These are phyloP conservation scores for Pelecanus crispus DNA, from an alignment of 2,113 vertebrate species.

Conservation along the genomic window DNA sequence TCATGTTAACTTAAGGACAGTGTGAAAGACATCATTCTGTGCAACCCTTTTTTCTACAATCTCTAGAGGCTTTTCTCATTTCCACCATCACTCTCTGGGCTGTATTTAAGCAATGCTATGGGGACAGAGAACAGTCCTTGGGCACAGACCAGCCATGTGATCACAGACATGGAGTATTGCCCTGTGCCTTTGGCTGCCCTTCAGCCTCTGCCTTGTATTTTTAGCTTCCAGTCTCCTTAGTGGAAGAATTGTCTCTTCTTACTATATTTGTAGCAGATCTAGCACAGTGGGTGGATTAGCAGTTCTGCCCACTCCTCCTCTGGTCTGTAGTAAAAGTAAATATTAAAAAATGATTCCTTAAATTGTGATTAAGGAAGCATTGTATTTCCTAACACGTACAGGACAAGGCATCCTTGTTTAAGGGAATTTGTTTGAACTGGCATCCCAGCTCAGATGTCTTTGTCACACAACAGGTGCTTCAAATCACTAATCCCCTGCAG, in stretches of 20 bases:
- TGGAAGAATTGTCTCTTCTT: background rate
- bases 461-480: slow-evolving; percentile 6
- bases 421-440: background rate
- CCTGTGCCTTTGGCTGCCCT: slow-evolving; percentile 26
- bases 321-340: background rate
- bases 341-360: background rate
- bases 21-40: background rate
- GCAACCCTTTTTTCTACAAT: background rate
- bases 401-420: background rate
- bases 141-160: background rate
- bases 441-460: background rate
- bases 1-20: background rate
- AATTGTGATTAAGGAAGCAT: background rate
- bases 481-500: background rate
- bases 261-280: background rate
- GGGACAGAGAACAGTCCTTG: background rate
- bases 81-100: background rate
- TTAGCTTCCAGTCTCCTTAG: slow-evolving; percentile 4
- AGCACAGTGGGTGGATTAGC: background rate
- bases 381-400: background rate
- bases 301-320: background rate
- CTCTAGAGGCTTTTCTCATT: background rate
- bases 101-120: background rate
- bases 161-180: background rate
- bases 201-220: slow-evolving; percentile 30